Evolutionary conservation across 1,140 invertebrate species (phyloP).

Genomic region (Ladona fulva): DNA sequence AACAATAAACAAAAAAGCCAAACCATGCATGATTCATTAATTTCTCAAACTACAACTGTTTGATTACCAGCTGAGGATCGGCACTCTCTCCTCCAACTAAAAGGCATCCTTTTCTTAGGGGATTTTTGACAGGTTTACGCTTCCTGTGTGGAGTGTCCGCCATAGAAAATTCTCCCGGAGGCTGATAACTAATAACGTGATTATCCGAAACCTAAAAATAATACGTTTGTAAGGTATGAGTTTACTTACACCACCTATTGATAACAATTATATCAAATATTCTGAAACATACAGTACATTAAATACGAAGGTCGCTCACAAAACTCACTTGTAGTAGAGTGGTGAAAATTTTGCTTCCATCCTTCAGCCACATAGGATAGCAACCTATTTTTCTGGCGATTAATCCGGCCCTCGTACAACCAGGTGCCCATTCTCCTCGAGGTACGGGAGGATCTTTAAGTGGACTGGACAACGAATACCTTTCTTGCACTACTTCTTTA

Average conservation of each 20-base stretch:
- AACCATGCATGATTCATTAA: too few species aligned
- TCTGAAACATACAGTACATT: background rate
- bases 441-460: conserved; percentile 46
- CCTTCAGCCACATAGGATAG: conserved; percentile 84
- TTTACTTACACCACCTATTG: background rate
- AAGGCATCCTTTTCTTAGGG: conserved; percentile 53
- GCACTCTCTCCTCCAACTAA: conserved; percentile 82
- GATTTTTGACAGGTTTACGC: conserved; percentile 35
- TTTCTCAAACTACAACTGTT: too few species aligned
- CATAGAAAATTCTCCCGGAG: conserved; percentile 62
- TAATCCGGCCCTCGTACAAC: conserved; percentile 64
- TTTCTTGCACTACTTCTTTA: conserved; percentile 62
- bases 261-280: background rate
- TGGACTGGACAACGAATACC: conserved; percentile 42
- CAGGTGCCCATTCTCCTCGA: conserved; percentile 50
- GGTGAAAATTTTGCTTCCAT: conserved; percentile 64
- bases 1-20: too few species aligned
- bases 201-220: conserved; percentile 77
- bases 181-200: conserved; percentile 86
- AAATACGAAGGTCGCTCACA: background rate
- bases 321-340: conserved; percentile 74
- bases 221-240: conserved; percentile 19
- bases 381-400: conserved; percentile 90
- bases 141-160: conserved; percentile 39
- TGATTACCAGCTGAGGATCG: conserved; percentile 60